Evolutionary conservation across 2,888 invertebrate genomes (phyloP), one percentile per base, ranked within the genome.

Genomic region (Lepidochitona cinerea): DNA sequence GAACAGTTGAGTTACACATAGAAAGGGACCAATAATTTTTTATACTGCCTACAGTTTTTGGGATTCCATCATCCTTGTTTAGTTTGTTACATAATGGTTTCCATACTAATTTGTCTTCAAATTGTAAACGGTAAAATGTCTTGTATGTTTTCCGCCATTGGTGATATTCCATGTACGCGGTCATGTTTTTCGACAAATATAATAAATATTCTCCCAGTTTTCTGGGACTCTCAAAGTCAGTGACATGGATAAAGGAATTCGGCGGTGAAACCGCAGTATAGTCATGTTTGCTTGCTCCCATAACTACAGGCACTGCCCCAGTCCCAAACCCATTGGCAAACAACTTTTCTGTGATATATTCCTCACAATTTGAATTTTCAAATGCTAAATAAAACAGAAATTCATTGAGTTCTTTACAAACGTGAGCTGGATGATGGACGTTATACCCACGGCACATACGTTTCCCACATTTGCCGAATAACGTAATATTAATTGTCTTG

Each of bases 141-240:
- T 12, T 2, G n/a, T 36, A 66, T 2, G 35, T 1, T 23, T 37
- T 35, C 26, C 66, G 1, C 35, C 66, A 66, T 3, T 66, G 36
- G 37, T 66, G 36, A 66, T 23, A 66, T 66, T 66, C 26, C 66
- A 66, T 66, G 37, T 66, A 66, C 35, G 35, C 36, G 35, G 66
- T 66, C 18, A 36, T 3, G 9, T 66, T 66, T n/a, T 36, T 66
- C 18, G 66, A 35, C 23, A 66, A 35, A 23, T 2, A 7, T 66
- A 6, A 18, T 23, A 66, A 37, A 29, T 66, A 66, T 35, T 66
- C 3, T 4, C 37, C 66, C 37, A 66, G 37, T 6, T 66, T 37
- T 36, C 37, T n/a, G 3, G 66, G 35, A 1, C 23, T 3, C 2
- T 32, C 1, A 36, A 66, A 66, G 26, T 66, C 66, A 66, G 12